A percentile compares a stretch with the other conserved stretches of the same genome.
Conservation (phyloP, 2,113 vertebrate genomes). For the Labeo catla region DNA sequence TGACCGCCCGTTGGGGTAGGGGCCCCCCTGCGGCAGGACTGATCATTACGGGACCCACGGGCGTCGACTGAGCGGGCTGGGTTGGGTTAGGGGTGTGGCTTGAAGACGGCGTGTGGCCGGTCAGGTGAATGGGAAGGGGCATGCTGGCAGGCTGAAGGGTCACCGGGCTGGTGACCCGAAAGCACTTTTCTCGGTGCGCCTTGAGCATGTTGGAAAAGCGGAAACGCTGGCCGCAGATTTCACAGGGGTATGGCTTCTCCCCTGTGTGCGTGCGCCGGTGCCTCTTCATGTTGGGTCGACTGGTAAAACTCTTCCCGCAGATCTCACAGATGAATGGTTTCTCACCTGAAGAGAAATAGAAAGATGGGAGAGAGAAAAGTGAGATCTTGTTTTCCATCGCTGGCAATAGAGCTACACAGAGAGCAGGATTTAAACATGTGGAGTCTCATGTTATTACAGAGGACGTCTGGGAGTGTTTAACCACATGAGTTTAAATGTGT, state of each 20-base stretch:
- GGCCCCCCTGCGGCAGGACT: conserved; percentile 66
- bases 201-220: conserved; percentile 99
- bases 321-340: conserved; percentile 99
- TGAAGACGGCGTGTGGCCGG: conserved; percentile 77
- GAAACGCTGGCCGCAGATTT: conserved; percentile 95
- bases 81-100: conserved; percentile 70
- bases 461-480: conserved; percentile 40
- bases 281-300: conserved; percentile 97
- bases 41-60: conserved; percentile 70
- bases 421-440: neutral
- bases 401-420: neutral
- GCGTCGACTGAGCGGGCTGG: conserved; percentile 68
- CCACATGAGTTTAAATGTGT: conserved; percentile 41
- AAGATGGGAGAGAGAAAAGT: neutral
- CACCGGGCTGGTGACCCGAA: conserved; percentile 92
- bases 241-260: conserved; percentile 97
- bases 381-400: neutral
- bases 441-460: conserved; percentile 22
- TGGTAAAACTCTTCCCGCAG: conserved; percentile 99
- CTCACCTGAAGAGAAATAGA: conserved; percentile 81
- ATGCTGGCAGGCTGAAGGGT: conserved; percentile 80
- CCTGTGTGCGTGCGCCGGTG: conserved; percentile 96
- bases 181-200: conserved; percentile 97
- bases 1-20: conserved; percentile 50
- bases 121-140: conserved; percentile 77